Conservation (phyloP, 2,888 invertebrate genomes). For the Nesidiocoris tenuis region DNA sequence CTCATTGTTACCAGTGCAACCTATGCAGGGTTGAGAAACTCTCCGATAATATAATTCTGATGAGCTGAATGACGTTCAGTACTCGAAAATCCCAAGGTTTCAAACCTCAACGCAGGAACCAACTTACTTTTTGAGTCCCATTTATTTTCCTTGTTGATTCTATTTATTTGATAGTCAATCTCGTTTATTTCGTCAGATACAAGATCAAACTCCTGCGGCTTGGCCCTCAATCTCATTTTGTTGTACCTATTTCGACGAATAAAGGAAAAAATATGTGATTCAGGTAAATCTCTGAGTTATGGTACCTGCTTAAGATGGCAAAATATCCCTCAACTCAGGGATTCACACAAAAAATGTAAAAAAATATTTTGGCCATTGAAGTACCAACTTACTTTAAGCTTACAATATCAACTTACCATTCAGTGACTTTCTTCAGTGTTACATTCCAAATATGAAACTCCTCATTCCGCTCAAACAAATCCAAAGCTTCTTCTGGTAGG, state of each 20-base stretch:
- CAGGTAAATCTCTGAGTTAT: too few relatives aligned
- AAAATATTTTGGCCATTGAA: too few relatives aligned
- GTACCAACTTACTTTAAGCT: too few relatives aligned
- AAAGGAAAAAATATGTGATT: not conserved
- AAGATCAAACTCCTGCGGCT: constrained; percentile 73
- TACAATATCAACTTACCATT: constrained; percentile 64
- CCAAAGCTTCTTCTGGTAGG: constrained; percentile 64
- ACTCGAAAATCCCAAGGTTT: too few relatives aligned
- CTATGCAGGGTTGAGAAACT: too few relatives aligned
- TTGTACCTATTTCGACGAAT: constrained; percentile 68
- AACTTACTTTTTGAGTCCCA: constrained; percentile 81
- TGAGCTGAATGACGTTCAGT: too few relatives aligned
- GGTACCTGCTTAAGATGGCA: too few relatives aligned
- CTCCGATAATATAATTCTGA: too few relatives aligned
- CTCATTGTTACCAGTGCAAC: too few relatives aligned
- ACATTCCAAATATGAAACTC: constrained; percentile 69
- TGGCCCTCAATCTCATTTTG: constrained; percentile 69
- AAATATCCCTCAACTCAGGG: too few relatives aligned
- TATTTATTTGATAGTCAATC: constrained; percentile 70
- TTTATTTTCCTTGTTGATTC: constrained; percentile 68
- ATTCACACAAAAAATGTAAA: not conserved
- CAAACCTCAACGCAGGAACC: too few relatives aligned
- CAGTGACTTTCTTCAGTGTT: constrained; percentile 72
- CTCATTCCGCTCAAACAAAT: constrained; percentile 68
- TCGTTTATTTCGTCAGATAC: constrained; percentile 71